phyloP scores from a whole-genome alignment of 1,140 invertebrate genomes.

The Saccostrea cuccullata region DNA sequence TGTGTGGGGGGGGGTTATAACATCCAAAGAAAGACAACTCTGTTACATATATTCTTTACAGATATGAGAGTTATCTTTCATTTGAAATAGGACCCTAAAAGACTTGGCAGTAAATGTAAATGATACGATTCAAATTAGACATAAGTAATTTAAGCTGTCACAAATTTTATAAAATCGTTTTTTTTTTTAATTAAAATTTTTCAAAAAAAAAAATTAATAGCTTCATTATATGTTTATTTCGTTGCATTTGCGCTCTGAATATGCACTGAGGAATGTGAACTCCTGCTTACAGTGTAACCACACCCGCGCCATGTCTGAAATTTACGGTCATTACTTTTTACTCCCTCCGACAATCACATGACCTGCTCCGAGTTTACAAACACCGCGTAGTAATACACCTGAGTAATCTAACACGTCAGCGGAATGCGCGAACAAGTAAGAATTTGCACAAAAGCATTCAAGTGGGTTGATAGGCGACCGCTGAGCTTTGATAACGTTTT shows the following conservation, averaged over 20 bases:
- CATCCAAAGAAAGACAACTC: not conserved
- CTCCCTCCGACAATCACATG: conserved; percentile 20
- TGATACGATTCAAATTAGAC: no score
- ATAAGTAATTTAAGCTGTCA: no score
- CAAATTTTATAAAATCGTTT: no score
- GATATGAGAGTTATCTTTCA: conserved; percentile 2
- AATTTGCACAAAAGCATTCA: conserved; percentile 35
- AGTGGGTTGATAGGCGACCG: conserved; percentile 26
- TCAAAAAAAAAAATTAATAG: no score
- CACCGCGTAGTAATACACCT: conserved; percentile 33
- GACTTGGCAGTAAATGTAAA: no score
- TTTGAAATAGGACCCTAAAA: no score
- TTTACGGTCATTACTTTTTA: not conserved
- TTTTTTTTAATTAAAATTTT: no score
- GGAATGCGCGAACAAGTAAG: conserved; percentile 32
- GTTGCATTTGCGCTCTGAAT: no score
- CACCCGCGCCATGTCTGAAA: not conserved
- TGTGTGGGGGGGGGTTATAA: no score
- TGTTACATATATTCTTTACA: not conserved
- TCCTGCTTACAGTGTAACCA: not conserved
- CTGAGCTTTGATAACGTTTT: not conserved
- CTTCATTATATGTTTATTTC: no score
- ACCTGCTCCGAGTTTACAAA: conserved; percentile 18
- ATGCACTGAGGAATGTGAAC: not conserved
- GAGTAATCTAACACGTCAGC: conserved; percentile 31